A percentile compares a stretch with the other conserved stretches of the same genome.
phyloP scores from a whole-genome alignment of 2,113 vertebrate species.

The Alethe diademata region DNA sequence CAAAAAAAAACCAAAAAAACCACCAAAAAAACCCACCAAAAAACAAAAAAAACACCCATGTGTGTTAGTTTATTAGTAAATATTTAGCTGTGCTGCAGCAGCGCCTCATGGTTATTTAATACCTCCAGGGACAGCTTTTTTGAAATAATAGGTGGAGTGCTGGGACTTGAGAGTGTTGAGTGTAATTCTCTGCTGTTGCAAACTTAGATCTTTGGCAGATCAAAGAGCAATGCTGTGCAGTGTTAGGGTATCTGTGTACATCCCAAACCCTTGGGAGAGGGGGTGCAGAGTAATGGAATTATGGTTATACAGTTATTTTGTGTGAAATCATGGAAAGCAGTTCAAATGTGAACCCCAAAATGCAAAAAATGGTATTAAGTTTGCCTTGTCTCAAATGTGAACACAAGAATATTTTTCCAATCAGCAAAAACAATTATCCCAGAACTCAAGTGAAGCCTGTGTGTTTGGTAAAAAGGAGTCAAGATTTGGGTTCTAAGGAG shows the following conservation, averaged over 20 bases:
- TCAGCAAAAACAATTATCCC: neutral
- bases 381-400: neutral
- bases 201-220: neutral
- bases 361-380: neutral
- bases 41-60: too few species aligned
- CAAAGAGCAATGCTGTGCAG: neutral
- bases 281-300: neutral
- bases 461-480: neutral
- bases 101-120: neutral
- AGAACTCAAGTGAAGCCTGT: neutral
- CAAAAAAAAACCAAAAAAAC: too few species aligned
- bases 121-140: neutral
- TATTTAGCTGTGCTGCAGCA: neutral
- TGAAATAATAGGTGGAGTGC: neutral
- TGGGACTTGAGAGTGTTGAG: neutral
- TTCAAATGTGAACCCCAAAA: neutral
- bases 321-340: neutral
- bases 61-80: constrained; percentile 16
- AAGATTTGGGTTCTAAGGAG: neutral
- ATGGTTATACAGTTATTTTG: neutral
- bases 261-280: neutral
- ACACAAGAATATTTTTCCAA: neutral
- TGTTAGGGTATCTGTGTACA: neutral
- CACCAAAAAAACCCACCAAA: too few species aligned
- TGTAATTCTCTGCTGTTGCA: neutral